phyloP scores from a whole-genome alignment of 2,797 vertebrate genomes.

The Cossypha caffra region DNA sequence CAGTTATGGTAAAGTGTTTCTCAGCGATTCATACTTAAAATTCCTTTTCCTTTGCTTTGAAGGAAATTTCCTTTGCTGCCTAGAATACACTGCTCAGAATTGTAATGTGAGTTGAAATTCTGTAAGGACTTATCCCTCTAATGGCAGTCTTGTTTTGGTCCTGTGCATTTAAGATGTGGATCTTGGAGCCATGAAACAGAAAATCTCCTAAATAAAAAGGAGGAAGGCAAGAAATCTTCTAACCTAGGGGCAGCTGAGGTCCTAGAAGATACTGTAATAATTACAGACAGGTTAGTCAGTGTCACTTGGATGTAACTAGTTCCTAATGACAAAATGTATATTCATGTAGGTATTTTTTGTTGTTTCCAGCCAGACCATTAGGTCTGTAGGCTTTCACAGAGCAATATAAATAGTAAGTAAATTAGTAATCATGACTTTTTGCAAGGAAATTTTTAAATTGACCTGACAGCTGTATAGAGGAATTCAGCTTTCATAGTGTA shows the following conservation, averaged over 20 bases:
- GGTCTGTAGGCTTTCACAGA: neutral
- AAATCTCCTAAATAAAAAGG: neutral
- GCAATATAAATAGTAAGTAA: neutral
- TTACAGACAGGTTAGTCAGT: neutral
- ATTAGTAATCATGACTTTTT: neutral
- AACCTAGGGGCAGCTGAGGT: neutral
- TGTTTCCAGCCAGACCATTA: neutral
- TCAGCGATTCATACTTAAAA: neutral
- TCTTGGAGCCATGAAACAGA: neutral
- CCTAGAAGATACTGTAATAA: neutral
- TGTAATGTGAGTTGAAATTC: neutral
- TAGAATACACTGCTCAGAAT: neutral
- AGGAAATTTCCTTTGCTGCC: neutral
- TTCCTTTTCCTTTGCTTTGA: neutral
- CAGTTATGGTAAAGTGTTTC: neutral
- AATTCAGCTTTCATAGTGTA: neutral
- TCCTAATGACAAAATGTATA: neutral
- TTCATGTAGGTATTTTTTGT: neutral
- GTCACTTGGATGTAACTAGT: neutral
- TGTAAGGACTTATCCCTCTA: neutral
- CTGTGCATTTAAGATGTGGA: neutral
- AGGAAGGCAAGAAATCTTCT: neutral
- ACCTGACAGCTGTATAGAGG: neutral
- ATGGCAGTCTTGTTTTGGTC: neutral
- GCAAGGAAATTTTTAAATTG: neutral